Evolutionary conservation across 2,113 vertebrate genomes (phyloP).

Genomic region (Melospiza melodia): DNA sequence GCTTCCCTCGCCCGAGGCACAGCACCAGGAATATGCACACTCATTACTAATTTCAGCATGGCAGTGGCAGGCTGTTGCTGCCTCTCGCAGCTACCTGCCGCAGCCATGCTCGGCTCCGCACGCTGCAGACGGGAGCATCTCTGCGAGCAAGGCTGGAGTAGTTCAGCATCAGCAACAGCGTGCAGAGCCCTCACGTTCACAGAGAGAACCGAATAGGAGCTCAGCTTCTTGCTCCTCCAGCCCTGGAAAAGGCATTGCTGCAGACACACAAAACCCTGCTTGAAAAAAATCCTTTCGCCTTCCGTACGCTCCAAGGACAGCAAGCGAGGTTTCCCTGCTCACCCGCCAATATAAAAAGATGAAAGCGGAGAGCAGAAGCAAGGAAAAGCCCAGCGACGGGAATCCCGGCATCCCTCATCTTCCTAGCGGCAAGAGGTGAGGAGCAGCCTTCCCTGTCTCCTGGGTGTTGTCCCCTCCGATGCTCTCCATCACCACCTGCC

Average conservation of each 20-base stretch:
- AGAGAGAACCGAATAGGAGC: neutral
- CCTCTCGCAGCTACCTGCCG: slow-evolving; percentile 37
- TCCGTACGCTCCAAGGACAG: neutral
- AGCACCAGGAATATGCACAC: neutral
- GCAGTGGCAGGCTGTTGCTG: slow-evolving; percentile 6
- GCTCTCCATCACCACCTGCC: neutral
- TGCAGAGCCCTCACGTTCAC: neutral
- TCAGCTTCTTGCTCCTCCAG: neutral
- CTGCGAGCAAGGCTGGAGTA: neutral
- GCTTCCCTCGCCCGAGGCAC: neutral
- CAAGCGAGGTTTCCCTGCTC: neutral
- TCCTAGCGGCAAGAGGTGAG: neutral
- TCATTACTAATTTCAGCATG: neutral
- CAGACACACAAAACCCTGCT: neutral
- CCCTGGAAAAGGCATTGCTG: neutral
- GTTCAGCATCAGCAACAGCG: neutral
- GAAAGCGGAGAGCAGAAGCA: neutral
- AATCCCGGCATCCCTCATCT: slow-evolving; percentile 35
- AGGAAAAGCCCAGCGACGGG: slow-evolving; percentile 24
- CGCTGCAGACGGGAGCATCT: neutral
- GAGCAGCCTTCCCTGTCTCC: neutral
- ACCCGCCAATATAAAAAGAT: neutral
- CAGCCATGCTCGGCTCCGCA: neutral
- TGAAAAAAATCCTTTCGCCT: neutral
- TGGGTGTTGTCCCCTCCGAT: slow-evolving; percentile 6